phyloP scores from a whole-genome alignment of 2,113 vertebrate genomes.

The Calyptomena viridis region DNA sequence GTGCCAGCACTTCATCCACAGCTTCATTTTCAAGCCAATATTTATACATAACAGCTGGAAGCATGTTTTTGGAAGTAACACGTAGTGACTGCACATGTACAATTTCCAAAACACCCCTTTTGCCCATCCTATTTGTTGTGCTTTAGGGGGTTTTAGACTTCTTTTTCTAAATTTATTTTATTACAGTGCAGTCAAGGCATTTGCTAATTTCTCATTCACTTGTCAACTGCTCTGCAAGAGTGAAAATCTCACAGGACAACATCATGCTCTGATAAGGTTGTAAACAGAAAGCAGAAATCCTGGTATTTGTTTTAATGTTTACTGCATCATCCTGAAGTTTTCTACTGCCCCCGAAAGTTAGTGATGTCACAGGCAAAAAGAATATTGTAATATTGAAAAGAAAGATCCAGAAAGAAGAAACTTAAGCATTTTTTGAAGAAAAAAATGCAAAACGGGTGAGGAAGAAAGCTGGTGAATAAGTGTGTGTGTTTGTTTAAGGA shows the following conservation, averaged over 20 bases:
- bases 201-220: constrained; percentile 4
- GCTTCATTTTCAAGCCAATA: background rate
- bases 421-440: background rate
- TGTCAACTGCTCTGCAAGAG: background rate
- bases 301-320: background rate
- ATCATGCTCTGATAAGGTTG: background rate
- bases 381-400: background rate
- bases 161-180: background rate
- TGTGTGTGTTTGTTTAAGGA: constrained; percentile 24
- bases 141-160: background rate
- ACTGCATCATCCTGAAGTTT: fast-evolving
- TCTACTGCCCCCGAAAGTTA: background rate
- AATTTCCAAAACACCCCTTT: background rate
- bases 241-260: background rate
- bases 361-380: background rate
- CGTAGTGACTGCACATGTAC: background rate
- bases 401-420: background rate
- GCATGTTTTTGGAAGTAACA: background rate
- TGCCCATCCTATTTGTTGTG: background rate
- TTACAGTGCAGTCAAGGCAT: background rate
- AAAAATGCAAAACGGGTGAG: background rate
- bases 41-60: background rate
- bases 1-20: background rate
- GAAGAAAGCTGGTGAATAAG: background rate
- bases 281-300: background rate